Conservation (phyloP, 35 echinoderm and acorn worm species). For the Stichopus chloronotus region DNA sequence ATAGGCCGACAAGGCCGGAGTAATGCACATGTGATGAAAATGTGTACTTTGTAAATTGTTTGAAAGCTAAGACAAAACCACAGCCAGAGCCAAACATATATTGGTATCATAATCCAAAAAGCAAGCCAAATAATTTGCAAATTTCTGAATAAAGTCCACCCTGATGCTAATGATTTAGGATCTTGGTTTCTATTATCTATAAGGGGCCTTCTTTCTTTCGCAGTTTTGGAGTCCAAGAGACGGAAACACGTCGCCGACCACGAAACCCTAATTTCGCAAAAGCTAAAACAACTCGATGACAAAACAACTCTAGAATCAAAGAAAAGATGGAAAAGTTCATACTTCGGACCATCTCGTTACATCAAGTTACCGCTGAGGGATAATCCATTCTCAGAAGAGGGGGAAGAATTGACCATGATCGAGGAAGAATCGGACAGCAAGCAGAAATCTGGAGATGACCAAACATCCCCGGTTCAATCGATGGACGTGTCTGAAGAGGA, state of each 20-base stretch:
- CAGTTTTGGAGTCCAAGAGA: slow-evolving; percentile 14
- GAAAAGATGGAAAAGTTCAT: slow-evolving; percentile 14
- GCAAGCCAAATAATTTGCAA: no score
- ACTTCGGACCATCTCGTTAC: not conserved
- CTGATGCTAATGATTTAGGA: no score
- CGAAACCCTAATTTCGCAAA: not conserved
- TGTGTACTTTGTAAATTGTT: no score
- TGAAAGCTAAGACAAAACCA: no score
- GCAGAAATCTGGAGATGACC: not conserved
- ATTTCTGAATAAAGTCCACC: no score
- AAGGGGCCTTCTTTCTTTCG: no score
- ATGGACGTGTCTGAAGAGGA: slow-evolving; percentile 1
- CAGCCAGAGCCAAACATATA: no score
- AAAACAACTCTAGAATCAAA: slow-evolving; percentile 7
- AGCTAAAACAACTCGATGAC: slow-evolving; percentile 5
- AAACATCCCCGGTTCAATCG: not conserved
- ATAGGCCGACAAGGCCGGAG: no score
- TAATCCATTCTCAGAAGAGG: slow-evolving; percentile 26
- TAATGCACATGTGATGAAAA: no score
- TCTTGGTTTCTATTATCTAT: no score
- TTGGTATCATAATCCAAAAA: no score
- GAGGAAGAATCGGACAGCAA: not conserved
- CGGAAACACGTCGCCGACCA: slow-evolving; percentile 14
- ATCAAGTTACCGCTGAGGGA: slow-evolving; percentile 15
- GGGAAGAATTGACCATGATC: not conserved